These are phyloP conservation scores for Spongilla lacustris DNA, from an alignment of 37 sponge, comb jelly and placozoan genomes.

Conservation along the genomic window DNA sequence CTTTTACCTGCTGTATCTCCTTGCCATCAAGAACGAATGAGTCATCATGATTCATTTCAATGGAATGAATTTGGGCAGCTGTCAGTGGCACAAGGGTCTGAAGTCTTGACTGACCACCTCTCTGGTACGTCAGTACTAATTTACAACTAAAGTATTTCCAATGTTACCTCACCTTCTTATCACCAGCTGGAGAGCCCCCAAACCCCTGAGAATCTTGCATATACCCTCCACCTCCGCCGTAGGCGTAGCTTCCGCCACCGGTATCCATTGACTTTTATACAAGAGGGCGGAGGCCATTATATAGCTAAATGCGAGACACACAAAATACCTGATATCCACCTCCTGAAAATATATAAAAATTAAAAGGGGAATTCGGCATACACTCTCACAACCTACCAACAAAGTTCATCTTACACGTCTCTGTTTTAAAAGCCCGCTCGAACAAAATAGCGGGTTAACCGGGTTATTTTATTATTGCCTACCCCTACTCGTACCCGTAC, in stretches of 20 bases:
- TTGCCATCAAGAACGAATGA: slow-evolving; percentile 44
- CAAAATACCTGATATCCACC: not conserved
- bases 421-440: no score
- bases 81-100: slow-evolving; percentile 54
- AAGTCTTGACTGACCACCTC: not conserved
- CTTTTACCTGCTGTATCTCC: slow-evolving; percentile 58
- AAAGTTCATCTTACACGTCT: not conserved
- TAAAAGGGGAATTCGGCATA: not conserved
- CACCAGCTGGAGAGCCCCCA: slow-evolving; percentile 29
- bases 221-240: slow-evolving; percentile 39
- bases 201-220: slow-evolving; percentile 56
- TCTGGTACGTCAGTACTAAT: not conserved
- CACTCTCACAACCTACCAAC: not conserved
- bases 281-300: not conserved
- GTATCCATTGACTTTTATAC: not conserved
- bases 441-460: not conserved
- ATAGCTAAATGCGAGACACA: not conserved
- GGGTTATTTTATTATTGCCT: no score
- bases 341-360: not conserved
- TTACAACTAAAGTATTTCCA: not conserved
- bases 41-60: slow-evolving; percentile 30
- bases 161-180: slow-evolving; percentile 1
- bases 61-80: slow-evolving; percentile 60
- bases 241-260: slow-evolving; percentile 12
- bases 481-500: no score